These are phyloP conservation scores for Oxygymnocypris stewartii DNA, from an alignment of 2,113 vertebrate genomes.

Conservation along the genomic window DNA sequence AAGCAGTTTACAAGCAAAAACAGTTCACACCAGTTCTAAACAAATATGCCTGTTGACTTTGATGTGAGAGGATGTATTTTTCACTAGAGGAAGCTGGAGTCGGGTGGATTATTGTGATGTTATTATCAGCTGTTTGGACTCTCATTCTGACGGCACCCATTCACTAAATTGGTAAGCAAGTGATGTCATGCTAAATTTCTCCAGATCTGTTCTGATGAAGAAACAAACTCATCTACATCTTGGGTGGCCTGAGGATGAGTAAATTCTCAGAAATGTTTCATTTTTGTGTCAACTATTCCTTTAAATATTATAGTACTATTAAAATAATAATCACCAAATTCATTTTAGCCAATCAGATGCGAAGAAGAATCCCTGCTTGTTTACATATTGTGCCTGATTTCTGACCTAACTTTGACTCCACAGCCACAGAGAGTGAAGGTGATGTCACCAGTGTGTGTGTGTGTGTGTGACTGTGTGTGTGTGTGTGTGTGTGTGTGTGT, in stretches of 20 bases:
- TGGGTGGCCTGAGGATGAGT: too few relatives aligned
- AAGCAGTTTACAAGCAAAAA: not conserved
- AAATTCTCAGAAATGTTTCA: too few relatives aligned
- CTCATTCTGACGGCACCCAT: not conserved
- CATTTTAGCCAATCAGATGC: not conserved
- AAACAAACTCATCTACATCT: not conserved
- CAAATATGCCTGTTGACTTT: not conserved
- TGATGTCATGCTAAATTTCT: not conserved
- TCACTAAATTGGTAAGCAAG: not conserved
- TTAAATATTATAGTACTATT: not conserved
- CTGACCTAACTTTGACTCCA: conserved; percentile 27
- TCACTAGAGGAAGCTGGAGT: not conserved
- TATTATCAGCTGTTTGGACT: not conserved
- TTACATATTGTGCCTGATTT: not conserved
- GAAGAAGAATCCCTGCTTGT: not conserved
- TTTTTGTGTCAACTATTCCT: not conserved
- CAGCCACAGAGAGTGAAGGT: conserved; percentile 29
- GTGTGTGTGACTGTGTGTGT: not conserved
- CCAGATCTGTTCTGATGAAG: not conserved
- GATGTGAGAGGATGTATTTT: not conserved
- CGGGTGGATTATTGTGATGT: not conserved
- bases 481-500: too few relatives aligned
- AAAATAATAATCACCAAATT: not conserved
- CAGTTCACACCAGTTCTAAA: not conserved
- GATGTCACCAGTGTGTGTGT: conserved; percentile 4